Base-by-base conservation (phyloP, 2,113 vertebrate species). In the Ellobius talpinus region DNA sequence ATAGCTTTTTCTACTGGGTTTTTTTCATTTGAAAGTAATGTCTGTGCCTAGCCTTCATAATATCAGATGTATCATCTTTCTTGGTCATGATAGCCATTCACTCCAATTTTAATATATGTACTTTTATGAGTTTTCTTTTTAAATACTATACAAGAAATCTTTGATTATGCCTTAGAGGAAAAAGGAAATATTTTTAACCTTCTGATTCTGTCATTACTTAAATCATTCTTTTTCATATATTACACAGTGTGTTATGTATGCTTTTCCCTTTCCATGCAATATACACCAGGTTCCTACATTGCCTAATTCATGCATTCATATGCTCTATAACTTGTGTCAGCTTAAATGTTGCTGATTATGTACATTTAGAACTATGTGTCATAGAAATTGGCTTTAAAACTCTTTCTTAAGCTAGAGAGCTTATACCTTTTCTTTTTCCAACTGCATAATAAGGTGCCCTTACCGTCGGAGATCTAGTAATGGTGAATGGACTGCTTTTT, bases 401-500 rank as follows among this genome's bases (percentile, higher is more conserved):
- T 95, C 50, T 97, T 4, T 94, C 74, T 89, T 96, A 92, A 94
- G 55, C 36, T 85, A 42, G 84, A 79, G 95, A 73, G 36, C 82
- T 88, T 81, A 63, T 94, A 79, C 63, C 42, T 77, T 91, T 31
- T 77, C 68, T 93, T 96, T 31, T 93, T 19, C 52, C 55, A 90
- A 97, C 82, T 93, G 26, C 26, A 81, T 14, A 96, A 98, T 81
- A 97, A 99, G 99, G 99, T 92, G 98, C 98, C 65, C 99, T 99
- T 98, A 99, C 99, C 0, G 99, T 99, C 93, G 99, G 99, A 96
- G 99, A 99, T 97, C 98, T 99, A 96, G 99, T 99, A 76, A 99
- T 99, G 99, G 99, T 99, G 97, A 99, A 99, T 72, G 99, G 99
- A 89, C 98, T 99, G 92, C 99, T 99, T 89, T 99, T 99, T 98